These are phyloP conservation scores for Pyrrhia umbra DNA, from an alignment of 2,888 invertebrate genomes.

Conservation along the genomic window DNA sequence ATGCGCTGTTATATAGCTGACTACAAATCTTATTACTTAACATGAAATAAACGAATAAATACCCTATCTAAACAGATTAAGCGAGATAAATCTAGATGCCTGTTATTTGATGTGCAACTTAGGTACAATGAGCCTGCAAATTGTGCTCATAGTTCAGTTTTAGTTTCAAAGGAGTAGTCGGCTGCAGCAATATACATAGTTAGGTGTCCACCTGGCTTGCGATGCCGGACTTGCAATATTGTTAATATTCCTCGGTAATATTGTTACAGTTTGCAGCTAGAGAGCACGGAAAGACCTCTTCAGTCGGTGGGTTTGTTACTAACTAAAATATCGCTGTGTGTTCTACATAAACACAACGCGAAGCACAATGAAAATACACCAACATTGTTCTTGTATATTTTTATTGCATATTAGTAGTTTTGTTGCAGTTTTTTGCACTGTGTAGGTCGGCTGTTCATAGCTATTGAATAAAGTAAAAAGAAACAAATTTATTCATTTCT, in stretches of 20 bases:
- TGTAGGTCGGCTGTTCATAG: neutral
- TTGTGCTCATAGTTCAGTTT: conserved; percentile 51
- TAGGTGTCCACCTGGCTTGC: conserved; percentile 40
- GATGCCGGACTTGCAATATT: conserved; percentile 50
- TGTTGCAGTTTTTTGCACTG: conserved; percentile 14
- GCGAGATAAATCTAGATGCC: neutral
- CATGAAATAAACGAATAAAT: neutral
- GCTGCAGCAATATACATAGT: conserved; percentile 52
- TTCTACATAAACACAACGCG: conserved; percentile 17
- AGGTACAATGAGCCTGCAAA: conserved; percentile 38
- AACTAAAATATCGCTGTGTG: conserved; percentile 40
- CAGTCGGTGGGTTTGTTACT: conserved; percentile 40
- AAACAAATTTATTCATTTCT: too few species aligned
- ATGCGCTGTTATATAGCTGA: too few species aligned
- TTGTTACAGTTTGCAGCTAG: conserved; percentile 57
- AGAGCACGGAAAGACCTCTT: conserved; percentile 28
- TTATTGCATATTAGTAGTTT: neutral
- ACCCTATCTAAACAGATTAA: neutral
- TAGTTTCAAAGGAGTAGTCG: conserved; percentile 56
- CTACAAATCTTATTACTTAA: conserved; percentile 11
- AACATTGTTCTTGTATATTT: conserved; percentile 32
- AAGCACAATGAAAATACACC: conserved; percentile 3
- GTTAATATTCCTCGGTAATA: conserved; percentile 61
- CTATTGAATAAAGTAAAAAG: neutral
- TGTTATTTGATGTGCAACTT: conserved; percentile 15